These are phyloP conservation scores for Conopomorpha cramerella DNA, from an alignment of 1,140 invertebrate species.

Conservation along the genomic window DNA sequence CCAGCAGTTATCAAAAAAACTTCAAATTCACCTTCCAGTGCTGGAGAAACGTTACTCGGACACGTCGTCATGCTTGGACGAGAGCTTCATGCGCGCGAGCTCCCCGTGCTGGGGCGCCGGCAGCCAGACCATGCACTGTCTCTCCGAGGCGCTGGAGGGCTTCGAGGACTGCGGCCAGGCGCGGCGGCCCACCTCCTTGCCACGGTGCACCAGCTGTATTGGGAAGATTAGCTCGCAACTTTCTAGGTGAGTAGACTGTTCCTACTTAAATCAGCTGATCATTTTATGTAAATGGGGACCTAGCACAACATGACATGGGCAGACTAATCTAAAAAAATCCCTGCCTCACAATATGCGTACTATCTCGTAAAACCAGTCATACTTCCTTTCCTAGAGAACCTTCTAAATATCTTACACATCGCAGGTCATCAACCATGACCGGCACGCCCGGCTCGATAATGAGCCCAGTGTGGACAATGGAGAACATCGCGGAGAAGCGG, in stretches of 20 bases:
- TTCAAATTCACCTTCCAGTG: too few species aligned
- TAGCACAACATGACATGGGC: too few species aligned
- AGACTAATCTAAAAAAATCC: too few species aligned
- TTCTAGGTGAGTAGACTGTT: conserved; percentile 53
- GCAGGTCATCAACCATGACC: conserved; percentile 63
- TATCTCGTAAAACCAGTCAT: too few species aligned
- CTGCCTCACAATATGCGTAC: too few species aligned
- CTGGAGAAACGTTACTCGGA: conserved; percentile 47
- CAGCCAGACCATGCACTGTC: conserved; percentile 47
- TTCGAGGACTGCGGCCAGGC: conserved; percentile 35
- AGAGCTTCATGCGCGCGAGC: conserved; percentile 37
- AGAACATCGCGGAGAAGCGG: conserved; percentile 51
- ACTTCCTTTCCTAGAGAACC: too few species aligned
- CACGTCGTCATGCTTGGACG: conserved; percentile 36
- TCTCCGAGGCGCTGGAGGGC: conserved; percentile 39
- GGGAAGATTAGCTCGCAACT: conserved; percentile 71
- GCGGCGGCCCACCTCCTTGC: conserved; percentile 53
- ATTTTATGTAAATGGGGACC: too few species aligned
- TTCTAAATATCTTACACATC: too few species aligned
- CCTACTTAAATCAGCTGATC: too few species aligned
- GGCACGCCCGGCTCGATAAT: conserved; percentile 51
- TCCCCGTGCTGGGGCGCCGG: conserved; percentile 37
- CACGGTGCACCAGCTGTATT: conserved; percentile 76
- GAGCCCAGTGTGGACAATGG: conserved; percentile 67
- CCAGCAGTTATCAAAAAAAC: too few species aligned